Percentiles rank a stretch among this genome's conserved stretches.
Conservation (phyloP, 2,113 vertebrate species). For the rat (Rattus norvegicus) region GRCr8 NC_086026.1:106552001-106552500, state of each 20-base stretch:
- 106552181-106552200: not conserved
- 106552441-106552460: constrained; percentile 44
- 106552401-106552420: constrained; percentile 31
- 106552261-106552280: constrained; percentile 29
- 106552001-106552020: constrained; percentile 48
- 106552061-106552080: constrained; percentile 36
- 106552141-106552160: not conserved
- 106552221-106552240: not conserved
- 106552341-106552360: constrained; percentile 17
- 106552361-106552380: constrained; percentile 39
- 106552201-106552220: not conserved
- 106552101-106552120: not conserved
- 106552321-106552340: constrained; percentile 41
- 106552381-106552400: not conserved
- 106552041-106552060: not conserved
- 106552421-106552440: not conserved
- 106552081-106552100: constrained; percentile 36
- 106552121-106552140: not conserved
- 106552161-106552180: constrained; percentile 53
- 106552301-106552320: constrained; percentile 24
- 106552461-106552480: not conserved
- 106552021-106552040: constrained; percentile 48
- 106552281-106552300: constrained; percentile 38
- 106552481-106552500: constrained; percentile 71
- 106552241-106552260: not conserved